phyloP scores from a whole-genome alignment of 2,113 vertebrate species.

The Deroptyus accipitrinus region DNA sequence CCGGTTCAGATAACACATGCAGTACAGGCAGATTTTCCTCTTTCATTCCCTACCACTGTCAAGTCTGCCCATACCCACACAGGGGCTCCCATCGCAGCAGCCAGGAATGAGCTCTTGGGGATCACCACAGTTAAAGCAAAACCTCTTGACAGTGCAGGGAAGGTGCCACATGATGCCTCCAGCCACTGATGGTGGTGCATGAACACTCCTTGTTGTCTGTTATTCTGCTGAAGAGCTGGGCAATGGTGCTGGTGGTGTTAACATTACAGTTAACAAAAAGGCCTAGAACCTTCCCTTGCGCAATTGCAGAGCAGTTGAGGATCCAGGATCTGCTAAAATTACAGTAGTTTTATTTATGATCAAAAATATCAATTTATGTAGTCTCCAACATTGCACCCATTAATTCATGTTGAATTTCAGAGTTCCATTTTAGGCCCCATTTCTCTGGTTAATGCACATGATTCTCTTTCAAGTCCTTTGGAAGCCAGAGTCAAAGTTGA shows the following conservation, averaged over 20 bases:
- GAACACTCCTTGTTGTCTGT: not conserved
- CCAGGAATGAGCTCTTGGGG: not conserved
- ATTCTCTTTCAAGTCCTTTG: conserved; percentile 39
- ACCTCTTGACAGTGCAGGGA: not conserved
- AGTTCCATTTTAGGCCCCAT: conserved; percentile 34
- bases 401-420: conserved; percentile 52
- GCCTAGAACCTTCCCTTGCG: not conserved
- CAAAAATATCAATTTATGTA: conserved; percentile 42
- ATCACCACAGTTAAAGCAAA: not conserved
- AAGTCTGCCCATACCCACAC: fast-evolving
- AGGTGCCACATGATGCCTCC: not conserved
- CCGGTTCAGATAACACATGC: fast-evolving
- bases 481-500: not conserved
- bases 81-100: not conserved
- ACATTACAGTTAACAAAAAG: not conserved
- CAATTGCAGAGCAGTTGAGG: not conserved
- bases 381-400: conserved; percentile 29
- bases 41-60: not conserved
- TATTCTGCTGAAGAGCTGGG: not conserved
- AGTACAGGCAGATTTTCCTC: not conserved
- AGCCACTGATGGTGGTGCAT: not conserved
- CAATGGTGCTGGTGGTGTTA: not conserved
- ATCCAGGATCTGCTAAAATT: conserved; percentile 18
- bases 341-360: conserved; percentile 52
- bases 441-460: conserved; percentile 25